phyloP scores from a whole-genome alignment of 1,140 invertebrate genomes.

The Brachystomella parvula region DNA sequence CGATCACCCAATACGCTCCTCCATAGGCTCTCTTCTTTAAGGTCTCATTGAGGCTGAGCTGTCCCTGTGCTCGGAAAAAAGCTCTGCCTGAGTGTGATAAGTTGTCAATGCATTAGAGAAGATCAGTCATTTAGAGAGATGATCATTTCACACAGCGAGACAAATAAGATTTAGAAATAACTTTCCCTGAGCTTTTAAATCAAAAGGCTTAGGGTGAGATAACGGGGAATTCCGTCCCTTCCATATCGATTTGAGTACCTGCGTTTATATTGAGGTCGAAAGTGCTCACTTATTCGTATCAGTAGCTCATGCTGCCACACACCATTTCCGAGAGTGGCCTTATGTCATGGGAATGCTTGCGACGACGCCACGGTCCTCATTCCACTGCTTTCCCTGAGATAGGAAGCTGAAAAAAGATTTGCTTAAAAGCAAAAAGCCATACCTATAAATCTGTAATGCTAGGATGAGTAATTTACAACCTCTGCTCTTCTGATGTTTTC shows the following conservation, averaged over 20 bases:
- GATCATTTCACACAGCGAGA: background rate
- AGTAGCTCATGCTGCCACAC: background rate
- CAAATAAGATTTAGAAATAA: background rate
- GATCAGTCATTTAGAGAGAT: conserved; percentile 1
- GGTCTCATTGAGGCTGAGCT: too few relatives aligned
- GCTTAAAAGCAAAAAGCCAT: conserved; percentile 10
- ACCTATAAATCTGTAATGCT: conserved; percentile 6
- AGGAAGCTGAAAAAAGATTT: background rate
- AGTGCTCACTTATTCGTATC: background rate
- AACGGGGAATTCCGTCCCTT: background rate
- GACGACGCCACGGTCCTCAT: too few relatives aligned
- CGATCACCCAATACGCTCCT: too few relatives aligned
- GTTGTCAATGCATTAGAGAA: background rate
- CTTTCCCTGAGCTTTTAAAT: background rate
- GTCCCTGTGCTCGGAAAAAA: too few relatives aligned
- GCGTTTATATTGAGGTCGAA: background rate
- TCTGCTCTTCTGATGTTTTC: too few relatives aligned
- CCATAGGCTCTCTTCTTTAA: too few relatives aligned
- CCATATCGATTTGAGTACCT: background rate
- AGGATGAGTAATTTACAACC: background rate
- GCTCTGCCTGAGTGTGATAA: background rate
- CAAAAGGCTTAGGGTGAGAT: background rate
- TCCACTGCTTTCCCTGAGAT: background rate
- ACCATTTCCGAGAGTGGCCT: too few relatives aligned
- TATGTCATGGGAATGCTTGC: background rate